A percentile compares a stretch with the other conserved stretches of the same genome.
These are phyloP conservation scores for Microchrysa polita DNA, from an alignment of 2,888 invertebrate genomes.

Conservation along the genomic window DNA sequence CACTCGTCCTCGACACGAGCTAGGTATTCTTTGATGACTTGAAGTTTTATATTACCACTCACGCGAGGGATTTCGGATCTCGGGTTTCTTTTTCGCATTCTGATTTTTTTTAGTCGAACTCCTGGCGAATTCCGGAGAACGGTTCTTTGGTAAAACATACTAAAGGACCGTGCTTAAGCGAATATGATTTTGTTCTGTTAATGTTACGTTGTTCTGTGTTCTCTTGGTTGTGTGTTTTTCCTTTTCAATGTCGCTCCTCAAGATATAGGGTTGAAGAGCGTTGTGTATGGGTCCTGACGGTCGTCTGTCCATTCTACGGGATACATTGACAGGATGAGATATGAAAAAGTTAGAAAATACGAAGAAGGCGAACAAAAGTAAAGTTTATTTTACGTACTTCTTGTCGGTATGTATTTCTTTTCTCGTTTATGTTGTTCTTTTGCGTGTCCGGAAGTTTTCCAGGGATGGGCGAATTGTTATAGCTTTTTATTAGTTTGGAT, in stretches of 20 bases:
- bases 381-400: too few species aligned
- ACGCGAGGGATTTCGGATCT: not conserved
- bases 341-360: not conserved
- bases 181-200: constrained; percentile 23
- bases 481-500: constrained; percentile 42
- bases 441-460: constrained; percentile 13
- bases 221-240: not conserved
- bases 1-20: constrained; percentile 4
- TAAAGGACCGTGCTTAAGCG: constrained; percentile 22
- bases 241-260: too few species aligned
- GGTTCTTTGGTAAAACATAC: not conserved
- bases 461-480: constrained; percentile 32
- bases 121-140: not conserved
- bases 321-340: not conserved
- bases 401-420: constrained; percentile 23
- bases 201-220: not conserved
- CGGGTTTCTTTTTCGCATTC: not conserved
- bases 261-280: too few species aligned
- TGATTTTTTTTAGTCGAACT: not conserved
- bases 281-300: too few species aligned
- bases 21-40: constrained; percentile 34
- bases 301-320: not conserved
- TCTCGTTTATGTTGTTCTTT: constrained; percentile 7
- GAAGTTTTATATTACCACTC: constrained; percentile 36
- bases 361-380: constrained; percentile 1